These are phyloP conservation scores for Laspeyria flexula DNA, from an alignment of 2,888 invertebrate genomes.

Conservation along the genomic window DNA sequence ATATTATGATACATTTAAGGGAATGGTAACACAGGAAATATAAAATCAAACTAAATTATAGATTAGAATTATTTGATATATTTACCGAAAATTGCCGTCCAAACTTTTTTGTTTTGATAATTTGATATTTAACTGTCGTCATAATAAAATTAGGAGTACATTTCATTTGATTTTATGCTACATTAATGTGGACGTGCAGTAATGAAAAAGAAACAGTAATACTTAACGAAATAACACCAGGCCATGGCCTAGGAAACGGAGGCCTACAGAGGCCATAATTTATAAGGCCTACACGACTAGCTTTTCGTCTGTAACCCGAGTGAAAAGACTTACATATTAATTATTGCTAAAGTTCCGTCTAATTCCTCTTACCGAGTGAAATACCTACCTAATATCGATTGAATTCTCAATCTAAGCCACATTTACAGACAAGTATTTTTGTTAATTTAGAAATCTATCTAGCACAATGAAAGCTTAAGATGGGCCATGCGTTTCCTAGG, in stretches of 20 bases:
- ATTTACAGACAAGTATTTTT: constrained; percentile 10
- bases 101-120: constrained; percentile 45
- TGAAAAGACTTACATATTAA: constrained; percentile 34
- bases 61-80: constrained; percentile 51
- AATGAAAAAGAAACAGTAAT: constrained; percentile 23
- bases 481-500: constrained; percentile 12
- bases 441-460: constrained; percentile 14
- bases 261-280: constrained; percentile 5
- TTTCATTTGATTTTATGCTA: constrained; percentile 39
- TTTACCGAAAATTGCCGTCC: constrained; percentile 55
- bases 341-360: constrained; percentile 37
- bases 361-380: constrained; percentile 8
- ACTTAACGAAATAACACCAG: constrained; percentile 18
- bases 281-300: constrained; percentile 28
- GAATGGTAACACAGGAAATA: background rate
- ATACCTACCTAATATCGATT: constrained; percentile 8
- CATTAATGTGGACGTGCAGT: constrained; percentile 43
- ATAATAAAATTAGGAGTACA: constrained; percentile 44
- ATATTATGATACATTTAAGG: too few relatives aligned
- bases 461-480: constrained; percentile 19
- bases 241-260: constrained; percentile 20
- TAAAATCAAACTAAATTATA: constrained; percentile 37
- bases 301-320: constrained; percentile 18
- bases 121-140: constrained; percentile 41
- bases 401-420: constrained; percentile 1